Evolutionary conservation across 1,140 invertebrate genomes (phyloP).

Genomic region (Zaprionus ornatus): DNA sequence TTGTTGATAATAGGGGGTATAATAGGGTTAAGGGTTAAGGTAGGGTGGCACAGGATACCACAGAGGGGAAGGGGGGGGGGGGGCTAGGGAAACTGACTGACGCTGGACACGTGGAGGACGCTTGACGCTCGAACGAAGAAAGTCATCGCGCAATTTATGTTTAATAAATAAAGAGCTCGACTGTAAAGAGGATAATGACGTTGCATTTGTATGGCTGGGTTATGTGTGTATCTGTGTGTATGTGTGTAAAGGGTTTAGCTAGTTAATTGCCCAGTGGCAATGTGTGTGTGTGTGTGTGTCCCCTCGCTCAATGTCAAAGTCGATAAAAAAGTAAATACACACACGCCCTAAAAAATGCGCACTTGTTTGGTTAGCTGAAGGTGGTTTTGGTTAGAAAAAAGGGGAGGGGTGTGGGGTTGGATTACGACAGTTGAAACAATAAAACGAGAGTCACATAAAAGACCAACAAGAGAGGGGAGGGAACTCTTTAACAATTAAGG

Average conservation of each 20-base stretch:
- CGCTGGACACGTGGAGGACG: slow-evolving; percentile 30
- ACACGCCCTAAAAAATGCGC: slow-evolving; percentile 33
- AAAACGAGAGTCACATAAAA: background rate
- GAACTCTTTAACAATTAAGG: slow-evolving; percentile 17
- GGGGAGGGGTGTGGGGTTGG: background rate
- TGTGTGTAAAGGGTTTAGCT: background rate
- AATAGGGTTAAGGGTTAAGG: background rate
- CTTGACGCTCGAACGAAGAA: slow-evolving; percentile 8
- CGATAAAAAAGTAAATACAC: slow-evolving; percentile 42
- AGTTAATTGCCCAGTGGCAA: background rate
- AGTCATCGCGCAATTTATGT: slow-evolving; percentile 34
- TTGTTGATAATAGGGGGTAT: slow-evolving; percentile 12
- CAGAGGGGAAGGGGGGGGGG: background rate
- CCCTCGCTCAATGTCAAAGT: slow-evolving; percentile 46
- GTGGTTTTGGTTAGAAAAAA: background rate
- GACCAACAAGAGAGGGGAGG: background rate
- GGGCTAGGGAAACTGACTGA: background rate
- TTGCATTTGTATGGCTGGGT: background rate
- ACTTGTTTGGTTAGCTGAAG: slow-evolving; percentile 19
- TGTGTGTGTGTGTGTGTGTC: background rate
- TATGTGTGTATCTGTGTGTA: background rate
- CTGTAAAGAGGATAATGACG: background rate
- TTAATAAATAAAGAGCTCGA: slow-evolving; percentile 35
- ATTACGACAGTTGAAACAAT: slow-evolving; percentile 24
- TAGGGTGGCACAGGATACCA: too few relatives aligned